Evolutionary conservation across 1,140 invertebrate genomes (phyloP), one percentile per base, ranked within the genome.

Genomic region (Aradophagus sp.): DNA sequence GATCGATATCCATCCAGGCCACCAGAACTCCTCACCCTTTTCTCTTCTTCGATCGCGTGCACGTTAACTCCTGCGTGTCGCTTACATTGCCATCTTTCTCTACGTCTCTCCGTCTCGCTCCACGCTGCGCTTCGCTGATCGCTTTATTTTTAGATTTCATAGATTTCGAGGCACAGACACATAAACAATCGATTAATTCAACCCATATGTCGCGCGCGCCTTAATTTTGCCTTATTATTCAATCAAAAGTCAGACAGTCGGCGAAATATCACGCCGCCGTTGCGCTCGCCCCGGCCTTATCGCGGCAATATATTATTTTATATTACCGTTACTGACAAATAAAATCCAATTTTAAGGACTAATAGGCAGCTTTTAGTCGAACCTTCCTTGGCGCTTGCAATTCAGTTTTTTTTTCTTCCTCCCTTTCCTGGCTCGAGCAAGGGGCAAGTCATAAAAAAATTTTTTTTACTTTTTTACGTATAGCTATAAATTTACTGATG

Each of bases 1-100:
- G 80, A 83, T 84, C 82, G 81, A 84, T 84, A 83, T 80, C 56
- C 79, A 84, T 82, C 80, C 81, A 81, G 82, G 82, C 80, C 82
- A 83, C 71, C 76, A 70, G 61, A 58, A 74, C 39, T 68, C 36
- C 75, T 76, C 68, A 65, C 73, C 65, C 73, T 72, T 63, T 69
- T 63, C 59, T 44, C 68, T 59, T 65, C 45, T 59, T 74, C 61
- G 61, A 70, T 67, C 56, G 56, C 59, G 44, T 58, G 53, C 58
- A 73, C 50, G 27, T 67, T 48, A 42, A 63, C 36, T 61, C 45
- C 45, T 41, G 52, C 45, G 47, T 65, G 53, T 58, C 45, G 44
- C 36, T 47, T 31, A 5, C 8, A 23, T 23, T 5, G 20, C 20
- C 20, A 23, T 23, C 4, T 23, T 23, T 20, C 0, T 53, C 27